Base-by-base conservation (phyloP, 2,113 vertebrate species). In the Numenius arquata region DNA sequence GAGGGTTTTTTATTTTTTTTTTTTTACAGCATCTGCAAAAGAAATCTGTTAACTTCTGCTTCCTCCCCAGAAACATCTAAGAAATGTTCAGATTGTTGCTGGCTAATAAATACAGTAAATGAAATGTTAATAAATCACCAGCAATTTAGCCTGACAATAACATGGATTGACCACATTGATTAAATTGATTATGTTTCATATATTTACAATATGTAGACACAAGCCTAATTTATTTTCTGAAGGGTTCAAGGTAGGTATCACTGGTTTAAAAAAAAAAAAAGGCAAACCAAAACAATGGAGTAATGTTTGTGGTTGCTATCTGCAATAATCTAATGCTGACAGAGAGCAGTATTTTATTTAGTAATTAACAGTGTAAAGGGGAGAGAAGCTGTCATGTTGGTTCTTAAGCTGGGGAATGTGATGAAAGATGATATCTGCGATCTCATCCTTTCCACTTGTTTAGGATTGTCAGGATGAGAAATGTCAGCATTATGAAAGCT, bases 381-480 rank as follows among this genome's bases (percentile, higher is more conserved):
- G 97, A 98, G 98, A 98, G 98, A 98, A 98, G 98, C 98, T 98
- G 98, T 99, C 98, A 98, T 98, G 98, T 98, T 98, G 98, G 98
- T 99, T 99, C 98, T 98, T 98, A 98, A 99, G 98, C 98, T 98
- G 98, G 98, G 97, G 98, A 99, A 99, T 98, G 98, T 99, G 98
- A 98, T 98, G 98, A 99, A 99, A 99, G 99, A 99, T 99, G 98
- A 99, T 99, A 99, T 99, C 99, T 99, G 98, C 98, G 98, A 99
- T 99, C 99, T 99, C 99, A 99, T 99, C 99, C 99, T 99, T 99
- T 98, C 98, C 98, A 99, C 99, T 99, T 99, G 99, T 99, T 99
- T 99, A 99, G 99, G 99, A 99, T 99, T 99, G 99, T 99, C 99
- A 99, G 99, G 98, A 99, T 99, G 99, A 99, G 99, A 99, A 99